Percentiles rank a stretch among this genome's conserved stretches.
Conservation (phyloP, 2,888 invertebrate genomes). For the Drosophila meridiana region DNA sequence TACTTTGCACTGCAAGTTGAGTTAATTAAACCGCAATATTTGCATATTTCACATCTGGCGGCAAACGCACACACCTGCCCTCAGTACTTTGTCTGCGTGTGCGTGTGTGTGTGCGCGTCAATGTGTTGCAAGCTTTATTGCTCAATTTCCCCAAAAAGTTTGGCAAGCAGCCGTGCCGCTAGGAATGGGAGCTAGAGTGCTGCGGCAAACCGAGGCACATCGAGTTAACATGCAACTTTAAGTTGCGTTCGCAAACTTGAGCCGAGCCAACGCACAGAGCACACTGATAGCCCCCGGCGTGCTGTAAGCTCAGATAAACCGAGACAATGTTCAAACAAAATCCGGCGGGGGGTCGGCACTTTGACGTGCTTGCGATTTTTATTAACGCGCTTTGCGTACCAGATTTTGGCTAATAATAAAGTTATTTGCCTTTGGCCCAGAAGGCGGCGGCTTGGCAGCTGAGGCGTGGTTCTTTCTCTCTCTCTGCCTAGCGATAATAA, state of each 20-base stretch:
- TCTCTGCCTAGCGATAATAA: conserved; percentile 55
- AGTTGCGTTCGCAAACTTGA: conserved; percentile 71
- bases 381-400: conserved; percentile 60
- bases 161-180: conserved; percentile 46
- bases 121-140: conserved; percentile 72
- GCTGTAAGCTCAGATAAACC: conserved; percentile 64
- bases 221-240: conserved; percentile 76
- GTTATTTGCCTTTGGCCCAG: conserved; percentile 43
- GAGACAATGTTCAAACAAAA: conserved; percentile 71
- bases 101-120: conserved; percentile 19
- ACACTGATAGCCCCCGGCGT: conserved; percentile 50
- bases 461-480: background rate
- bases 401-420: conserved; percentile 57
- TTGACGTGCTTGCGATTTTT: conserved; percentile 71
- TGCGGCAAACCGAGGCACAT: conserved; percentile 57
- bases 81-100: background rate
- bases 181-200: background rate
- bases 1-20: conserved; percentile 53
- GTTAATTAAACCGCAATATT: conserved; percentile 81
- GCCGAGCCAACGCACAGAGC: conserved; percentile 29
- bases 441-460: conserved; percentile 2
- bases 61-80: conserved; percentile 1
- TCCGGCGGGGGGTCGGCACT: conserved; percentile 13
- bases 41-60: conserved; percentile 67
- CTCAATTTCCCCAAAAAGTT: conserved; percentile 72